phyloP scores from a whole-genome alignment of 2,797 vertebrate genomes.

The Sebastolobus altivelis region DNA sequence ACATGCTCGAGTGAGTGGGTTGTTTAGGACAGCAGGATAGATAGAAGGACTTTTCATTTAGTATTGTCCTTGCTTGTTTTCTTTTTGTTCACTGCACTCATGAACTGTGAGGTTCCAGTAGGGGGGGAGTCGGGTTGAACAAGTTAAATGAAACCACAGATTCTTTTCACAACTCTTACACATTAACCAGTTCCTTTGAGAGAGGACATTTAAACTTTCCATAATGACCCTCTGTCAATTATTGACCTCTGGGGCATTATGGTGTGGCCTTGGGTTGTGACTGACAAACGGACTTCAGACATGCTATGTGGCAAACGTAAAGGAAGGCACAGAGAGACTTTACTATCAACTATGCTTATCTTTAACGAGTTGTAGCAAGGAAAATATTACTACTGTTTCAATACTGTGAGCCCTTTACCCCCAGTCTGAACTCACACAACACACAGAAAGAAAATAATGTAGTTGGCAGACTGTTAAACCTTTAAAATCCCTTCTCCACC shows the following conservation, averaged over 20 bases:
- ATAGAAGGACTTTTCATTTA: no score
- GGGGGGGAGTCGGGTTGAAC: not conserved
- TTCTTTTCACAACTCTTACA: conserved; percentile 52
- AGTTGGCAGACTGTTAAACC: no score
- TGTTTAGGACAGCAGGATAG: no score
- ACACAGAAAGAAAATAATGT: not conserved
- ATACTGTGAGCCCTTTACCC: not conserved
- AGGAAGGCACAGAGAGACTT: not conserved
- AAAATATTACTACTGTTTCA: not conserved
- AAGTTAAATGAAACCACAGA: conserved; percentile 15
- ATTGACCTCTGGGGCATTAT: conserved; percentile 63
- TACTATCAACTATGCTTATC: not conserved
- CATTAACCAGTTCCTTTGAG: conserved; percentile 72
- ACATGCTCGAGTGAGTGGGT: no score
- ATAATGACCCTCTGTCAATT: conserved; percentile 74
- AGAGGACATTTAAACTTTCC: conserved; percentile 69
- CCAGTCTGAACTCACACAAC: not conserved
- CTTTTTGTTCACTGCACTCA: not conserved
- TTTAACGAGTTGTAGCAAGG: not conserved
- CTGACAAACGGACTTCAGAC: conserved; percentile 44
- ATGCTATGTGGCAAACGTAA: not conserved
- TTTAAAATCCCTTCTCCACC: no score
- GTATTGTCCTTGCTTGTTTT: not conserved
- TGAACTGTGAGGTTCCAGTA: not conserved
- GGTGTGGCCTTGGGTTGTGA: conserved; percentile 42